Conservation (phyloP, 2,797 vertebrate genomes). For the Gymnodraco acuticeps region DNA sequence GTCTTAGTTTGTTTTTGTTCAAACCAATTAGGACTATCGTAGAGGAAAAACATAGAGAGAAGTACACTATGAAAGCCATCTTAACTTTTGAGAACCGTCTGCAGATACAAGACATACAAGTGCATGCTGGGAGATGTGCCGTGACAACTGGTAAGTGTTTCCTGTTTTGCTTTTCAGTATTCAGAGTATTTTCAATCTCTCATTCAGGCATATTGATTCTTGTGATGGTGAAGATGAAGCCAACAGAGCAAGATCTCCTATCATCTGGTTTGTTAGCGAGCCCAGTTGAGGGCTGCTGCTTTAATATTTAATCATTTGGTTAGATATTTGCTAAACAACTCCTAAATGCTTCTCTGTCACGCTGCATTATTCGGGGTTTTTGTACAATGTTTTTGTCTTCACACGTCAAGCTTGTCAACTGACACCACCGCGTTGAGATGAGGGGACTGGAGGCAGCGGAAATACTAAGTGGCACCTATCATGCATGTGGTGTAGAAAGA, state of each 20-base stretch:
- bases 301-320: slow-evolving; percentile 67
- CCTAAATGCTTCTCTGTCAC: slow-evolving; percentile 58
- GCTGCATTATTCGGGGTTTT: slow-evolving; percentile 63
- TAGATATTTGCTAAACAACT: slow-evolving; percentile 70
- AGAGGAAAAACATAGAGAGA: slow-evolving; percentile 5
- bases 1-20: slow-evolving; percentile 13
- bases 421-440: slow-evolving; percentile 3
- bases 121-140: slow-evolving; percentile 23
- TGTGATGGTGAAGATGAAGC: slow-evolving; percentile 40
- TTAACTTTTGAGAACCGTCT: slow-evolving; percentile 9
- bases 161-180: slow-evolving; percentile 31
- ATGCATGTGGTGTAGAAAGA: slow-evolving; percentile 30
- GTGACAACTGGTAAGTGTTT: slow-evolving; percentile 28
- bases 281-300: slow-evolving; percentile 28
- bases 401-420: slow-evolving; percentile 47
- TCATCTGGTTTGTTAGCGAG: slow-evolving; percentile 47
- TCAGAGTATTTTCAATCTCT: slow-evolving; percentile 24
- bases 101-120: slow-evolving; percentile 24
- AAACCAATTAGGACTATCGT: slow-evolving; percentile 1
- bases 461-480: slow-evolving; percentile 9
- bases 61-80: neutral
- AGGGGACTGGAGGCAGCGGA: slow-evolving; percentile 2
- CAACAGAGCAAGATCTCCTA: slow-evolving; percentile 16
- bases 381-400: slow-evolving; percentile 48
- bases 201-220: slow-evolving; percentile 55